A percentile compares a stretch with the other conserved stretches of the same genome.
Conservation (phyloP, 2,797 vertebrate species). For the Hafferia zeledoni region DNA sequence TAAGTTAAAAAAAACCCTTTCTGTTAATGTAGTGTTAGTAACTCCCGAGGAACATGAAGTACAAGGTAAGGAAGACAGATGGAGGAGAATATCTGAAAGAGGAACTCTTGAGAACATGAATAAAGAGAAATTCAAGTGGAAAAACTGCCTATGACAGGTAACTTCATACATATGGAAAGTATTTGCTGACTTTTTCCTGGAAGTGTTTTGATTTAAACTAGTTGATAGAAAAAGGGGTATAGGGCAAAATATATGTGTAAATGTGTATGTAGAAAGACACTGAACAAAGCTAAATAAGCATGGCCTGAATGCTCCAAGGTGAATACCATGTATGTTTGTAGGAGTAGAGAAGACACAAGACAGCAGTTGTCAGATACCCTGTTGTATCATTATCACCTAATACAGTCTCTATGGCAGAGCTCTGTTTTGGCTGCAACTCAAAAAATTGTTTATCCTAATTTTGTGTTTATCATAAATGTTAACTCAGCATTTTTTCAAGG, state of each 20-base stretch:
- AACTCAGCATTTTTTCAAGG: background rate
- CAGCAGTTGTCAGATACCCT: background rate
- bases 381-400: background rate
- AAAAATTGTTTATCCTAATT: background rate
- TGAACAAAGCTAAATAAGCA: background rate
- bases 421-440: background rate
- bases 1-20: background rate
- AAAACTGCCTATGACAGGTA: background rate
- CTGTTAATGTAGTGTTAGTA: background rate
- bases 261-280: background rate
- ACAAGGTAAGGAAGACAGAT: background rate
- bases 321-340: fast-evolving
- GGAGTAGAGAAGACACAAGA: background rate
- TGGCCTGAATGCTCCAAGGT: background rate
- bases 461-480: background rate
- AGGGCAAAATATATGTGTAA: background rate
- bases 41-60: background rate
- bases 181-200: background rate
- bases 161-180: background rate
- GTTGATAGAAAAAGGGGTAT: background rate
- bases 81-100: background rate
- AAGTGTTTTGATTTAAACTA: background rate
- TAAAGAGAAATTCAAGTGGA: background rate
- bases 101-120: background rate
- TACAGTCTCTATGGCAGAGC: background rate